These are phyloP conservation scores for Notarius lentiginosus DNA, from an alignment of 2,113 vertebrate species.

Conservation along the genomic window DNA sequence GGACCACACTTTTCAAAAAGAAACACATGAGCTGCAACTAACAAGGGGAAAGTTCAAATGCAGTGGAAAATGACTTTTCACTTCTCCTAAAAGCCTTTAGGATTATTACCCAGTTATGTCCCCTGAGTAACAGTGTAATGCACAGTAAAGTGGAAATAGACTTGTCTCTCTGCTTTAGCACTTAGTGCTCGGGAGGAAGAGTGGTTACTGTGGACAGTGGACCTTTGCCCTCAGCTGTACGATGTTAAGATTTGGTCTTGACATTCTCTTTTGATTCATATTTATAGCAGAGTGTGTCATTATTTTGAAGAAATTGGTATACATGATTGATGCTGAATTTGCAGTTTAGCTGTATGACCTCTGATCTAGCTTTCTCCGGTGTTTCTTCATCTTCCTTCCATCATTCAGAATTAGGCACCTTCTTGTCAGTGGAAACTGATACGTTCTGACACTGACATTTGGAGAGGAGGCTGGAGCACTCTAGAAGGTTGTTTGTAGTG, in stretches of 20 bases:
- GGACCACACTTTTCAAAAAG: neutral
- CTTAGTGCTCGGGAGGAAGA: constrained; percentile 12
- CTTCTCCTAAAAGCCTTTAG: neutral
- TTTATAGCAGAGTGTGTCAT: neutral
- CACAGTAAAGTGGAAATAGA: neutral
- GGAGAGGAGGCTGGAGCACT: neutral
- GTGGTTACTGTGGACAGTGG: constrained; percentile 6
- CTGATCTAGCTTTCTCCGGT: no score
- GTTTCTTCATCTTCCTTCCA: neutral
- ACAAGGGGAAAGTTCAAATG: neutral
- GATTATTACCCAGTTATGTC: neutral
- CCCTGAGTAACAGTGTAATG: neutral
- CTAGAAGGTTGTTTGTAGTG: neutral
- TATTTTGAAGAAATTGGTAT: neutral
- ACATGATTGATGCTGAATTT: neutral
- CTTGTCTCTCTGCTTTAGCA: neutral
- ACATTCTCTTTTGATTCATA: neutral
- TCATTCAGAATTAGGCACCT: neutral
- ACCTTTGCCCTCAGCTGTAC: neutral
- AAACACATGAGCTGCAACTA: neutral
- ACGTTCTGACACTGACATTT: neutral
- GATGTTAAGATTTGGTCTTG: neutral
- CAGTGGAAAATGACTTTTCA: neutral
- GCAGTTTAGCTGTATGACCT: neutral
- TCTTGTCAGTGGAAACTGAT: neutral